Evolutionary conservation across 2,113 vertebrate genomes (phyloP).

Genomic region (Phylloscopus trochiloides): DNA sequence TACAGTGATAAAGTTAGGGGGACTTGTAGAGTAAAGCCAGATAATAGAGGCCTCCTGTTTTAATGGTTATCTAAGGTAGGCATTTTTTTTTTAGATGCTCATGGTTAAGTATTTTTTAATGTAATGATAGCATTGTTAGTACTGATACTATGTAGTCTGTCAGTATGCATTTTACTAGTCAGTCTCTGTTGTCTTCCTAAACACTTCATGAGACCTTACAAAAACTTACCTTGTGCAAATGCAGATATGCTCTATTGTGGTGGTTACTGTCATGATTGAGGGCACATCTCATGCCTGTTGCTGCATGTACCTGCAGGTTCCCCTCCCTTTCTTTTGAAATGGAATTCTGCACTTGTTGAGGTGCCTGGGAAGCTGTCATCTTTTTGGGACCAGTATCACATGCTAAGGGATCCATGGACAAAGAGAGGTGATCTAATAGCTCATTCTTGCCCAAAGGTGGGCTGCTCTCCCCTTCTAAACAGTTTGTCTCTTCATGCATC

Average conservation of each 20-base stretch:
- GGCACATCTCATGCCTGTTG: not conserved
- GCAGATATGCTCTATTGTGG: not conserved
- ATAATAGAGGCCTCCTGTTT: not conserved
- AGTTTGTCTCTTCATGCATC: not conserved
- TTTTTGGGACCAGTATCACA: not conserved
- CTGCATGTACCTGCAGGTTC: not conserved
- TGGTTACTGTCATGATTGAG: fast-evolving
- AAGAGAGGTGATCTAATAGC: not conserved
- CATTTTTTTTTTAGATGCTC: not conserved
- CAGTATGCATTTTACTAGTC: not conserved
- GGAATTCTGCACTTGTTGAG: not conserved
- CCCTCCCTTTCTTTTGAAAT: not conserved
- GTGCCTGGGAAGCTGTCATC: not conserved
- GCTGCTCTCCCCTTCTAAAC: not conserved
- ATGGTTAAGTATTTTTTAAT: not conserved
- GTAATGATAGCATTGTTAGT: not conserved
- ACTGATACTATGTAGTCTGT: not conserved
- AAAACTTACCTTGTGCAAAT: not conserved
- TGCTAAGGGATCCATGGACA: not conserved
- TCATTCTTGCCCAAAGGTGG: not conserved
- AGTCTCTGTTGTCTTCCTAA: not conserved
- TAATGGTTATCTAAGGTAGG: not conserved
- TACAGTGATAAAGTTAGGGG: not conserved
- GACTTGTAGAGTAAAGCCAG: not conserved
- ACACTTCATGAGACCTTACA: not conserved